phyloP scores from a whole-genome alignment of 2,113 vertebrate species.

The Ranitomeya imitator region DNA sequence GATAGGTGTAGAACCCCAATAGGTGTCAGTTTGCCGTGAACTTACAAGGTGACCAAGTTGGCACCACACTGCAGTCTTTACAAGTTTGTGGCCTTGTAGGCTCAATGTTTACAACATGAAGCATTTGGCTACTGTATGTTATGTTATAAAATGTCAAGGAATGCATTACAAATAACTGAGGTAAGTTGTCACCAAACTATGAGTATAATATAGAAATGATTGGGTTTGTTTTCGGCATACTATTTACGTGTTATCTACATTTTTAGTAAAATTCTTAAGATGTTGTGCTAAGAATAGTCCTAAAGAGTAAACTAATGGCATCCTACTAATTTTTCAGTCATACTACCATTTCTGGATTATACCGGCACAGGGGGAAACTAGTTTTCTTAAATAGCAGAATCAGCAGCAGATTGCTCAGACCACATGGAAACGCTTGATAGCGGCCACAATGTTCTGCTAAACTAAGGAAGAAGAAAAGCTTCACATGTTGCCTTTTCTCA shows the following conservation, averaged over 20 bases:
- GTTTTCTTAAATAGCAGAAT: conserved; percentile 1
- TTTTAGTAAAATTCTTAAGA: background rate
- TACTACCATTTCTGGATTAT: conserved; percentile 34
- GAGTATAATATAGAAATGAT: background rate
- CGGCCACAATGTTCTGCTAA: conserved; percentile 48
- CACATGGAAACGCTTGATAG: conserved; percentile 24
- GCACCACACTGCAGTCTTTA: background rate
- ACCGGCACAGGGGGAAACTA: conserved; percentile 2
- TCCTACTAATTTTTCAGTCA: conserved; percentile 10
- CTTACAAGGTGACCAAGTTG: background rate
- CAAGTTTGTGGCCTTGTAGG: background rate
- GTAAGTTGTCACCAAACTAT: background rate
- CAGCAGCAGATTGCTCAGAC: conserved; percentile 43
- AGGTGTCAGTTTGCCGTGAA: background rate
- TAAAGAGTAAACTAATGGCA: background rate
- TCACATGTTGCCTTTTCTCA: background rate
- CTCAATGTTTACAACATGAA: background rate
- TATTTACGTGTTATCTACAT: background rate
- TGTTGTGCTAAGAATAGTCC: background rate
- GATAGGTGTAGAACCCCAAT: background rate
- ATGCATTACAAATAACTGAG: background rate
- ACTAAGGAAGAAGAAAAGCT: conserved; percentile 55
- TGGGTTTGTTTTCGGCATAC: background rate
- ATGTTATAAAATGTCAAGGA: background rate
- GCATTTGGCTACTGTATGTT: background rate